Percentiles rank a stretch among this genome's conserved stretches.
phyloP scores from a whole-genome alignment of 2,113 vertebrate genomes.

The Panthera tigris region DNA sequence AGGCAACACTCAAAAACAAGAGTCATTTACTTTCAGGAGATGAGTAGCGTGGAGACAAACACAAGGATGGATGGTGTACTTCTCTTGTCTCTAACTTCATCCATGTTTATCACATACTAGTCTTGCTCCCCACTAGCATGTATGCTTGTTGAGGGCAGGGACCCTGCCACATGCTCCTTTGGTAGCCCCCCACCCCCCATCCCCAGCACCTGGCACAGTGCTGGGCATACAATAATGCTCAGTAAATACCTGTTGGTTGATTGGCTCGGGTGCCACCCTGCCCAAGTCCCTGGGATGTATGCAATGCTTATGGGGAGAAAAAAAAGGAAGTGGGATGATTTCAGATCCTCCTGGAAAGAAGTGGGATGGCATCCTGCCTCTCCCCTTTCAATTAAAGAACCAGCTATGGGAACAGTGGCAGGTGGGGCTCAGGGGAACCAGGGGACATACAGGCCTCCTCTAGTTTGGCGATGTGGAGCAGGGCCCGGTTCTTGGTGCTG shows the following conservation, averaged over 20 bases:
- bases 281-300: slow-evolving; percentile 78
- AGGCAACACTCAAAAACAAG: neutral
- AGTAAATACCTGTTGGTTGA: slow-evolving; percentile 79
- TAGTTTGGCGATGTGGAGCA: slow-evolving; percentile 96
- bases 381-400: slow-evolving; percentile 70
- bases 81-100: neutral
- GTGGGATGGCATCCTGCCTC: slow-evolving; percentile 69
- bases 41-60: neutral
- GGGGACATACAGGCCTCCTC: slow-evolving; percentile 92
- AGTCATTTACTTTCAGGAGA: neutral
- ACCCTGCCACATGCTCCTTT: slow-evolving; percentile 71
- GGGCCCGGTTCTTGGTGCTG: slow-evolving; percentile 94
- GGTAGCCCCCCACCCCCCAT: slow-evolving; percentile 24
- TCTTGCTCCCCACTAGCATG: slow-evolving; percentile 37
- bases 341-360: slow-evolving; percentile 70
- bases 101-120: neutral
- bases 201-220: slow-evolving; percentile 63
- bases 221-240: slow-evolving; percentile 68
- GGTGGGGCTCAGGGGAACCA: slow-evolving; percentile 14
- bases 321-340: slow-evolving; percentile 75
- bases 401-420: slow-evolving; percentile 8
- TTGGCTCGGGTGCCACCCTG: slow-evolving; percentile 75
- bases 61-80: neutral
- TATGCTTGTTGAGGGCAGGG: slow-evolving; percentile 57
- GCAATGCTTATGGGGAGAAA: slow-evolving; percentile 78